Evolutionary conservation across 1,140 invertebrate genomes (phyloP), one percentile per base, ranked within the genome.

Genomic region (Himalopsyche phryganea): DNA sequence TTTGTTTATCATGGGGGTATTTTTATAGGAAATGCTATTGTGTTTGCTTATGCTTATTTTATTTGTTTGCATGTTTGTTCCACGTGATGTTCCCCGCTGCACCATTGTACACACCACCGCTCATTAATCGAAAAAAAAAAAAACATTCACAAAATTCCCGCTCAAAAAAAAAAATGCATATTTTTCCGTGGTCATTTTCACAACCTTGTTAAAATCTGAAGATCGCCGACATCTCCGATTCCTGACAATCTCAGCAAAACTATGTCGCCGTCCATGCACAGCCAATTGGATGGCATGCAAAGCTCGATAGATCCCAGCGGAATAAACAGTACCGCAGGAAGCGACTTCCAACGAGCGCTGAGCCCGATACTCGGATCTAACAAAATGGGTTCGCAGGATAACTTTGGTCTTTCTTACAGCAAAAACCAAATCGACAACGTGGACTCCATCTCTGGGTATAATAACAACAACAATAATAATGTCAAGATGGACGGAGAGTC

Each of bases 401-500:
- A 61, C 42, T 65, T 65, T 38, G 28, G 35, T 10, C 13, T 58
- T 10, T 55, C 53, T 13, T 72, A 75, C 61, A 72, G 74, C 59
- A 75, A 74, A 45, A 57, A 56, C 17, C 72, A 74, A 65, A 65
- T 66, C 9, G 66, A 70, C 66, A 62, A 64, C 33, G 60, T 71
- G 44, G 69, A 70, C 49, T 65, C 66, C 10, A 52, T 66, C 41
- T 60, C 69, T 44, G 71, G 71, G 0, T 76, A 73, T 28, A 60
- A 60, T 33, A 60, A 60, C 35, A 76, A 76, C 63, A 61, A 61
- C 65, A 77, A 78, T 65, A 77, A 77, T 66, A 77, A 76, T 62
- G 74, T 71, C 23, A 77, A 77, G 62, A 68, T 76, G 13, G 76
- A 77, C 62, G 70, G 70, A 58, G 76, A 78, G 49, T 75, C 73